Base-by-base conservation (phyloP, 2,113 vertebrate genomes). In the Nymphicus hollandicus region DNA sequence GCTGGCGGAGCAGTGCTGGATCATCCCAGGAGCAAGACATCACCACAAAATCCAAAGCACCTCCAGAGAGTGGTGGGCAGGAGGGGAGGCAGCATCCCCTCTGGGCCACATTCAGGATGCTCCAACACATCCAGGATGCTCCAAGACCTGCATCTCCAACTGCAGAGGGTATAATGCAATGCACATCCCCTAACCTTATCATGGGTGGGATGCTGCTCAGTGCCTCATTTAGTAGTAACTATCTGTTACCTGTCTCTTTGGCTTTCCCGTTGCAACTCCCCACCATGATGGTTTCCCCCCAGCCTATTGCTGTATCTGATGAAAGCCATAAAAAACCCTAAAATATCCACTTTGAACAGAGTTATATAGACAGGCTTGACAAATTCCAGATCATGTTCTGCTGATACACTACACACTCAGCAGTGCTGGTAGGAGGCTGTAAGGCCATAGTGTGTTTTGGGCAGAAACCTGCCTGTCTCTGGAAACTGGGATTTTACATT, bases 181-280 rank as follows among this genome's bases (percentile, higher is more conserved):
- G 13, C 28, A 28, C 49, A 63, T 58, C 20, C 44, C 47, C 35
- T 35, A 35, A 4, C 20, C 65, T 41, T 6, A 3, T 10, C 1
- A 0, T 1, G 29, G 9, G 7, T 17, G 29, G 22, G 53, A 61
- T 58, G 74, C 81, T 33, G 31, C 47, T 9, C 39, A 11, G 13
- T 4, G 1, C 52, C 31, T 41, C 1, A 0, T 28, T 52, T 5
- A 25, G 11, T 2, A 16, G 14, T 28, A n/a, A 17, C 0, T 5
- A 46, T 10, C 66, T 69, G 31, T 37, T 58, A 58, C 10, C 50
- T 13, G 10, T 5, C 66, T 25, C 33, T 60, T 46, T 50, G 43
- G 37, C 29, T 46, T 53, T 53, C 47, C 43, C 39, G 14, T 8
- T 23, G 24, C 63, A 39, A 12, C 24, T 11, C 2, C 5, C 27